Evolutionary conservation across 2,113 vertebrate species (phyloP).

Genomic region (Nymphicus hollandicus): DNA sequence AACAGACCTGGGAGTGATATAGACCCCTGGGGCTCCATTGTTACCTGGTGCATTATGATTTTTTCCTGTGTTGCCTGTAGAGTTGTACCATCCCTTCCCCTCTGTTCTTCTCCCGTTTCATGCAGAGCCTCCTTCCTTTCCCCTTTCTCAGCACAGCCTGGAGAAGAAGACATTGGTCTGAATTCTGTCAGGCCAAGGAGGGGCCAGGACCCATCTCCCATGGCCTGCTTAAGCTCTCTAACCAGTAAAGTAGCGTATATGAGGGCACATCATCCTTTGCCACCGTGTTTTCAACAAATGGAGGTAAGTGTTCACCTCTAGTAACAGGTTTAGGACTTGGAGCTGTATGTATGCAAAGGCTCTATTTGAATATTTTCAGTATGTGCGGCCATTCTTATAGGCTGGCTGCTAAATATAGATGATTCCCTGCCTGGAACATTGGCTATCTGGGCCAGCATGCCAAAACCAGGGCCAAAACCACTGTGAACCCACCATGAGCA

Average conservation of each 20-base stretch:
- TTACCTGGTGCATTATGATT: not conserved
- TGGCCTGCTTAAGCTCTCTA: not conserved
- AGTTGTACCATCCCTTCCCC: not conserved
- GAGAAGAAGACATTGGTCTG: not conserved
- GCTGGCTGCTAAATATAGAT: not conserved
- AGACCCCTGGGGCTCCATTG: not conserved
- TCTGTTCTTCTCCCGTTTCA: not conserved
- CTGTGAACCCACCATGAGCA: not conserved
- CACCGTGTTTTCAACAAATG: not conserved
- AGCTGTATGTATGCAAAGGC: not conserved
- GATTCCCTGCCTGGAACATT: rapidly evolving
- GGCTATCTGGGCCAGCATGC: not conserved
- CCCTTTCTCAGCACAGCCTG: not conserved
- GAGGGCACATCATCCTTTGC: not conserved
- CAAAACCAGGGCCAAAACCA: not conserved
- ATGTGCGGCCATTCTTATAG: not conserved
- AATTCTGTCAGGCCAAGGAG: not conserved
- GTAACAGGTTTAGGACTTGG: not conserved
- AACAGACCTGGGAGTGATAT: not conserved
- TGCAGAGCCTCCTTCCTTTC: not conserved
- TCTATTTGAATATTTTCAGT: not conserved
- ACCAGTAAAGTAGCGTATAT: rapidly evolving
- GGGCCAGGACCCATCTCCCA: not conserved
- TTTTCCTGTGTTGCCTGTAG: not conserved
- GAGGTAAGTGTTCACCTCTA: not conserved